A percentile compares a stretch with the other conserved stretches of the same genome.
phyloP scores from a whole-genome alignment of 2,113 vertebrate species.

The Phylloscopus whistleri region DNA sequence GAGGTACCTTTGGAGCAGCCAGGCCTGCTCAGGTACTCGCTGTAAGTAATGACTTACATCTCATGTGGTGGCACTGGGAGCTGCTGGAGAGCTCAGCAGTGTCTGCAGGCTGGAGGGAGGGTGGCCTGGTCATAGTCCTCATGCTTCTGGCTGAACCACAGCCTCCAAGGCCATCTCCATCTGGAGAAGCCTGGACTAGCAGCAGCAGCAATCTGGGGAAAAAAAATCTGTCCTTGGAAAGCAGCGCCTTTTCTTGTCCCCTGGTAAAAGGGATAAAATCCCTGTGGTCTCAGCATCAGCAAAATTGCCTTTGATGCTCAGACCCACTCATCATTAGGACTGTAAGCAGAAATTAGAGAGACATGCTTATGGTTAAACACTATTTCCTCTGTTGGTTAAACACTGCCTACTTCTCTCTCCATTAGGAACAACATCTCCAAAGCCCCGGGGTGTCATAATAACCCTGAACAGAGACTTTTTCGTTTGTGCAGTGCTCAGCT shows the following conservation, averaged over 20 bases:
- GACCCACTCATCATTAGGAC: neutral
- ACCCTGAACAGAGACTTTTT: neutral
- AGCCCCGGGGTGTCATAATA: neutral
- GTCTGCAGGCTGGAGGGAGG: neutral
- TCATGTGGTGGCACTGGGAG: neutral
- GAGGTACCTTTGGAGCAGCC: neutral
- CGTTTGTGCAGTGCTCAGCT: neutral
- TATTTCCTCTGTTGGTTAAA: constrained; percentile 43
- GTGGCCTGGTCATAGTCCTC: neutral
- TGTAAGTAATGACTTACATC: neutral
- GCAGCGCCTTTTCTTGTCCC: neutral
- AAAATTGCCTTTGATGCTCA: constrained; percentile 22
- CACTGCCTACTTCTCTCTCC: neutral
- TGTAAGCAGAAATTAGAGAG: constrained; percentile 22
- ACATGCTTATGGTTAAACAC: constrained; percentile 31
- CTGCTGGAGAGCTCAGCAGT: neutral
- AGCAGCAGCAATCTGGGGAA: neutral
- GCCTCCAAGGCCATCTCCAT: neutral
- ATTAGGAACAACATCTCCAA: neutral
- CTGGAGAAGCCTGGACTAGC: neutral
- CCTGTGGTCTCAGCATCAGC: neutral
- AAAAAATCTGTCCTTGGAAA: neutral
- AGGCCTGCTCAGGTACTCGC: neutral
- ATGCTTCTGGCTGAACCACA: neutral
- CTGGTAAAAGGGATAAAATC: neutral